Evolutionary conservation across 2,888 invertebrate species (phyloP).

Genomic region (Pseudococcus longispinus): DNA sequence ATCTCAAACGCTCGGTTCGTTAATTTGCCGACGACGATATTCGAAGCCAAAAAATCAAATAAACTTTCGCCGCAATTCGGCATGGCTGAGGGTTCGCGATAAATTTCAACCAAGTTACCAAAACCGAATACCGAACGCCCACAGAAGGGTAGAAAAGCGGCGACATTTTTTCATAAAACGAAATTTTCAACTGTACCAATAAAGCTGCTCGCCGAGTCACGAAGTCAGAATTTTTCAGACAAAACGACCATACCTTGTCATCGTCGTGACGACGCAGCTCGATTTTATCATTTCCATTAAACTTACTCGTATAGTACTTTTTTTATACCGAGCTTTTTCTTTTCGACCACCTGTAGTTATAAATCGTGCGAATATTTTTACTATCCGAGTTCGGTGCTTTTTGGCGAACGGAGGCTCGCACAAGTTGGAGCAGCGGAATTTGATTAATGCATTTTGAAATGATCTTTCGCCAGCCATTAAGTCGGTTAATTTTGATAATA

Average conservation of each 20-base stretch:
- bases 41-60: slow-evolving; percentile 5
- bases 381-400: neutral
- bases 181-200: neutral
- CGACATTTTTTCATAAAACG: slow-evolving; percentile 14
- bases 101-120: neutral
- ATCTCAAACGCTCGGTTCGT: slow-evolving; percentile 9
- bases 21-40: neutral
- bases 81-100: neutral
- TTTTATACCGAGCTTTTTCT: neutral
- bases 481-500: slow-evolving; percentile 37
- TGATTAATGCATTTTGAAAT: slow-evolving; percentile 44
- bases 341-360: slow-evolving; percentile 38
- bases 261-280: neutral
- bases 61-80: neutral
- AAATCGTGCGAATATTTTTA: slow-evolving; percentile 12
- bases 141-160: neutral
- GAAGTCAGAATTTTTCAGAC: slow-evolving; percentile 20
- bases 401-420: neutral
- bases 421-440: neutral
- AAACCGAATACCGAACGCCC: neutral
- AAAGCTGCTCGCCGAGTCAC: neutral
- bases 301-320: neutral
- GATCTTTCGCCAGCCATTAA: slow-evolving; percentile 14
- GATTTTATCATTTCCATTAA: slow-evolving; percentile 29
- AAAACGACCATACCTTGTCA: neutral